A percentile compares a stretch with the other conserved stretches of the same genome.
Evolutionary conservation across 30 jellyfish, hydroid and myxozoan genomes (phyloP).

Genomic region (Mastigias papua): DNA sequence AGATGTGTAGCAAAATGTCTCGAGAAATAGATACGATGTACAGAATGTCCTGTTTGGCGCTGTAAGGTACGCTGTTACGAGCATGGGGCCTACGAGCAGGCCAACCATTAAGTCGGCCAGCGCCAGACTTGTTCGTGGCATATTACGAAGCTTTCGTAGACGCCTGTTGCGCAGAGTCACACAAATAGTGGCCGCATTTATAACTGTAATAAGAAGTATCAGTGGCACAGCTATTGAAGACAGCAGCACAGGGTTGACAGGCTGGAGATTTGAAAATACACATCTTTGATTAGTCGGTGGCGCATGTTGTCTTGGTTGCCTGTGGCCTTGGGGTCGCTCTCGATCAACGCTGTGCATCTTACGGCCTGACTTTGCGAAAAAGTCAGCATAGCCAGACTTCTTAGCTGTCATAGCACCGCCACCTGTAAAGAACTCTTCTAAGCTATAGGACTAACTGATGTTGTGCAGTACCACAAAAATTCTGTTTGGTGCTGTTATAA

Average conservation of each 20-base stretch:
- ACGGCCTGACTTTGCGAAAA: neutral
- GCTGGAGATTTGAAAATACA: neutral
- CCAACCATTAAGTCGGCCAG: conserved; percentile 51
- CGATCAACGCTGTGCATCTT: neutral
- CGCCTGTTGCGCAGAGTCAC: conserved; percentile 32
- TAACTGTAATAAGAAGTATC: neutral
- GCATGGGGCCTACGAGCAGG: conserved; percentile 37
- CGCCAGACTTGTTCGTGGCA: conserved; percentile 67
- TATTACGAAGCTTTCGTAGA: conserved; percentile 36
- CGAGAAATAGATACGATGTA: conserved; percentile 19
- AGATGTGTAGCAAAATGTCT: conserved; percentile 48
- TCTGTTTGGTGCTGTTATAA: too few species aligned
- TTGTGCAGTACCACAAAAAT: too few species aligned
- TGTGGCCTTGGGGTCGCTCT: neutral
- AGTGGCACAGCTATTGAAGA: conserved; percentile 1
- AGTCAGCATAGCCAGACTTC: neutral
- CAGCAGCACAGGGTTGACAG: neutral
- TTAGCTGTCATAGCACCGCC: neutral
- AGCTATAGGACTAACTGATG: too few species aligned
- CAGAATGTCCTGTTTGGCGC: neutral
- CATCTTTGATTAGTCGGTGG: neutral
- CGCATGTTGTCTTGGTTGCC: neutral
- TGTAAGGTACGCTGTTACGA: conserved; percentile 10
- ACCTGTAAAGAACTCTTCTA: too few species aligned
- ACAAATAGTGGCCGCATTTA: conserved; percentile 17